A percentile compares a stretch with the other conserved stretches of the same genome.
phyloP scores from a whole-genome alignment of 1,140 invertebrate species.

The Drosophila ogumai region DNA sequence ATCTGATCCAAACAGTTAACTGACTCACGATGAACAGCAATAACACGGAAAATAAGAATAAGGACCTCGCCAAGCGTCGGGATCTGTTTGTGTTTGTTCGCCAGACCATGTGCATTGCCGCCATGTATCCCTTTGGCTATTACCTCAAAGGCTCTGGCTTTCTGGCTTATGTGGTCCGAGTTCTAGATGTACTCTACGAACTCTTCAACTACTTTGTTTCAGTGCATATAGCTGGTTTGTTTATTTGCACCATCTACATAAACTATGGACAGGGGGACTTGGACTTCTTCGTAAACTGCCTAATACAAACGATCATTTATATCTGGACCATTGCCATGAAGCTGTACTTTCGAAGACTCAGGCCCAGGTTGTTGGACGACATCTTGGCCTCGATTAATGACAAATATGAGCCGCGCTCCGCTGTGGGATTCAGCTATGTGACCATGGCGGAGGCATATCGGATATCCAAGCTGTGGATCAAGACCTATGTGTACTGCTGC shows the following conservation, averaged over 20 bases:
- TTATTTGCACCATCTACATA: constrained; percentile 67
- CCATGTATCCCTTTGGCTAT: constrained; percentile 65
- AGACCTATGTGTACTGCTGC: constrained; percentile 72
- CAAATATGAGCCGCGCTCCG: constrained; percentile 55
- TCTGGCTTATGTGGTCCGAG: constrained; percentile 21
- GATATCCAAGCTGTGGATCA: constrained; percentile 65
- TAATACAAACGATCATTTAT: constrained; percentile 79
- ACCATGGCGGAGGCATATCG: constrained; percentile 52
- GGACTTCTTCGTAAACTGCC: constrained; percentile 73
- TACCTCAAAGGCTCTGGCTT: constrained; percentile 11
- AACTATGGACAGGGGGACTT: constrained; percentile 67
- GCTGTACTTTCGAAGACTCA: constrained; percentile 69
- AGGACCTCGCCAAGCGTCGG: constrained; percentile 30
- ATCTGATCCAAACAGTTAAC: too few species aligned
- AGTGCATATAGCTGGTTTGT: constrained; percentile 63
- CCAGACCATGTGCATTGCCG: constrained; percentile 56
- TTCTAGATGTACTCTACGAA: constrained; percentile 55
- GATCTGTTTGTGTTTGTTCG: constrained; percentile 74
- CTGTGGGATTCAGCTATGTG: constrained; percentile 69
- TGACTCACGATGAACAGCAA: not conserved
- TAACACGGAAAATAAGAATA: not conserved
- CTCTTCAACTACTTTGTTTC: constrained; percentile 69
- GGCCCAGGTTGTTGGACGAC: constrained; percentile 37
- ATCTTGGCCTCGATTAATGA: constrained; percentile 63
- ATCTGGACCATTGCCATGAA: constrained; percentile 76